These are phyloP conservation scores for Adoxophyes honmai DNA, from an alignment of 1,140 invertebrate genomes.

Conservation along the genomic window DNA sequence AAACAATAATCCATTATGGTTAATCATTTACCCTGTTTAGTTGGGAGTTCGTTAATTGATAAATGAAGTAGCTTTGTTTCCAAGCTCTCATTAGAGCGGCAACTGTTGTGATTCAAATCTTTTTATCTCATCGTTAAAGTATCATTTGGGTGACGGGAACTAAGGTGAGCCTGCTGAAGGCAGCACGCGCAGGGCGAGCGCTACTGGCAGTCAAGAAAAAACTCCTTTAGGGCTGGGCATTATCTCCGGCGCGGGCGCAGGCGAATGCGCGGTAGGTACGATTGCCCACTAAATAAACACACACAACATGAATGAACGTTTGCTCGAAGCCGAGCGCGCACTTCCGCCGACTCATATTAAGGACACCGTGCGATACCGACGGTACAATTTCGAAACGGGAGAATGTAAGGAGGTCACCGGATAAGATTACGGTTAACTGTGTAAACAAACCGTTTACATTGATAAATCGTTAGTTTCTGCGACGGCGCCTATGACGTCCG, in stretches of 20 bases:
- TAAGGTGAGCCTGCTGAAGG: too few relatives aligned
- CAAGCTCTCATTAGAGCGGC: too few relatives aligned
- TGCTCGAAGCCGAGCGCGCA: conserved; percentile 40
- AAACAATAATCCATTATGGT: background rate
- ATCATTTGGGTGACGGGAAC: too few relatives aligned
- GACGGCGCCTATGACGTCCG: conserved; percentile 55
- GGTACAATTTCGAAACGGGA: conserved; percentile 73
- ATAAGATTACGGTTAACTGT: conserved; percentile 74
- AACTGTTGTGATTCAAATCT: too few relatives aligned
- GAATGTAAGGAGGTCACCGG: conserved; percentile 72
- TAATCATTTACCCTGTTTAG: background rate
- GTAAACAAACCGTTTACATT: conserved; percentile 74
- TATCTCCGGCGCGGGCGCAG: conserved; percentile 21
- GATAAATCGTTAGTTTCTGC: conserved; percentile 68
- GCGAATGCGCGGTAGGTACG: conserved; percentile 33
- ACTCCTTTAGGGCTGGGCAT: conserved; percentile 16
- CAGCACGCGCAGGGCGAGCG: too few relatives aligned
- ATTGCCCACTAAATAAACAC: conserved; percentile 53
- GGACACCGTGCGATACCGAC: conserved; percentile 58
- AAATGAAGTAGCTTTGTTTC: too few relatives aligned
- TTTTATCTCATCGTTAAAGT: too few relatives aligned
- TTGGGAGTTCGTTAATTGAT: too few relatives aligned
- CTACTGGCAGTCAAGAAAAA: background rate
- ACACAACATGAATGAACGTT: conserved; percentile 62
- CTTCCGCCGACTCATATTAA: conserved; percentile 63